These are phyloP conservation scores for Hemistola chrysoprasaria DNA, from an alignment of 2,888 invertebrate species.

Conservation along the genomic window DNA sequence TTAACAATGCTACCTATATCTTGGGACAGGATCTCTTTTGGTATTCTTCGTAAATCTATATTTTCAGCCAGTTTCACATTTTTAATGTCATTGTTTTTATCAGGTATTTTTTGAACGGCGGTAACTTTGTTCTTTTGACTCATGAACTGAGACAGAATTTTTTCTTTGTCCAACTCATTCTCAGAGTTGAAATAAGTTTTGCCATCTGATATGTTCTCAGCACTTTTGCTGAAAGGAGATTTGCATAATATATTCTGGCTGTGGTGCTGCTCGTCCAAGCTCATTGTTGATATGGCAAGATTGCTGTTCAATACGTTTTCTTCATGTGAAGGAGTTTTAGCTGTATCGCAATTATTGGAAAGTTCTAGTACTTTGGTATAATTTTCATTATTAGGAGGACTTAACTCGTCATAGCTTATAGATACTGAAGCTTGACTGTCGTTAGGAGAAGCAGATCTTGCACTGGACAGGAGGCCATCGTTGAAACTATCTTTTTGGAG, in stretches of 20 bases:
- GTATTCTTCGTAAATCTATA: constrained; percentile 49
- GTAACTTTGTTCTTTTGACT: constrained; percentile 58
- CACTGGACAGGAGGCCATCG: constrained; percentile 35
- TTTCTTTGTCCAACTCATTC: constrained; percentile 53
- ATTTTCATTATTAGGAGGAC: constrained; percentile 27
- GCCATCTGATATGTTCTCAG: constrained; percentile 57
- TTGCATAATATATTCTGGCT: constrained; percentile 39
- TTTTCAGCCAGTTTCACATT: constrained; percentile 49
- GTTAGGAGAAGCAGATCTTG: constrained; percentile 39
- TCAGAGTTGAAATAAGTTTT: constrained; percentile 28
- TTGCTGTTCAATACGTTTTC: constrained; percentile 27
- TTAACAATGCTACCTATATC: constrained; percentile 73
- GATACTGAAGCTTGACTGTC: constrained; percentile 31
- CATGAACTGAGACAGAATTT: constrained; percentile 58
- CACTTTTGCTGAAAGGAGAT: constrained; percentile 57
- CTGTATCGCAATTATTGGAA: constrained; percentile 16
- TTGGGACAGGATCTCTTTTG: constrained; percentile 67
- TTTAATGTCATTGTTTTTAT: background rate
- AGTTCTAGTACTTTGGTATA: constrained; percentile 33
- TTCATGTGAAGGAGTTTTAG: constrained; percentile 10
- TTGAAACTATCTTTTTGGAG: constrained; percentile 15
- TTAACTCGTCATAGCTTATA: constrained; percentile 28
- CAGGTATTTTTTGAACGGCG: constrained; percentile 57
- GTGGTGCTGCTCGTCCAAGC: constrained; percentile 50
- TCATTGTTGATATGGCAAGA: constrained; percentile 56